These are phyloP conservation scores for Andrena bicolor DNA, from an alignment of 2,888 invertebrate genomes.

Conservation along the genomic window DNA sequence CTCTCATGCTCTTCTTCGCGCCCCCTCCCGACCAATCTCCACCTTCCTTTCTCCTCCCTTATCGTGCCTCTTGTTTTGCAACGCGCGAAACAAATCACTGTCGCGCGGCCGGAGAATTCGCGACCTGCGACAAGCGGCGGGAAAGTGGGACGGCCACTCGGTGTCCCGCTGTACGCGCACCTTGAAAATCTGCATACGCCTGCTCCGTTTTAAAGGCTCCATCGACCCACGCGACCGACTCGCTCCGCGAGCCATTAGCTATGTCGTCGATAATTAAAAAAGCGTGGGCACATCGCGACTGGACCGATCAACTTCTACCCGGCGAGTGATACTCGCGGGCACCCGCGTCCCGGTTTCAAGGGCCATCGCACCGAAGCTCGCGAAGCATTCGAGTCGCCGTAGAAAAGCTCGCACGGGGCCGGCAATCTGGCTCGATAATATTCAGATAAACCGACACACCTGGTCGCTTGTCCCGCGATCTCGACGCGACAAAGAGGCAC, in stretches of 20 bases:
- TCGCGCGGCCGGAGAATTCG: constrained; percentile 64
- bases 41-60: constrained; percentile 41
- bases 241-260: constrained; percentile 31
- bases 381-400: constrained; percentile 7
- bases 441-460: constrained; percentile 74
- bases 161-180: constrained; percentile 24
- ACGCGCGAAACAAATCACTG: constrained; percentile 67
- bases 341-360: background rate
- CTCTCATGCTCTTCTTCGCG: constrained; percentile 33
- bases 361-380: background rate
- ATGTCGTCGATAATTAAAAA: constrained; percentile 55
- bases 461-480: constrained; percentile 65
- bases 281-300: constrained; percentile 18
- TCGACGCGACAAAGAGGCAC: constrained; percentile 38
- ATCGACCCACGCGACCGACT: constrained; percentile 22
- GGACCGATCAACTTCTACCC: background rate
- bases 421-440: constrained; percentile 73
- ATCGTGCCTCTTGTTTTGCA: constrained; percentile 59
- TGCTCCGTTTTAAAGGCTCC: constrained; percentile 41
- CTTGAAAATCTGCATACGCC: constrained; percentile 64
- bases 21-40: constrained; percentile 1
- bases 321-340: no score
- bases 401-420: constrained; percentile 55
- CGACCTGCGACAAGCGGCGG: constrained; percentile 70
- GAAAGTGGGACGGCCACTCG: constrained; percentile 65